Conservation (phyloP, 2,888 invertebrate species). For the Chloroclystis v-ata region DNA sequence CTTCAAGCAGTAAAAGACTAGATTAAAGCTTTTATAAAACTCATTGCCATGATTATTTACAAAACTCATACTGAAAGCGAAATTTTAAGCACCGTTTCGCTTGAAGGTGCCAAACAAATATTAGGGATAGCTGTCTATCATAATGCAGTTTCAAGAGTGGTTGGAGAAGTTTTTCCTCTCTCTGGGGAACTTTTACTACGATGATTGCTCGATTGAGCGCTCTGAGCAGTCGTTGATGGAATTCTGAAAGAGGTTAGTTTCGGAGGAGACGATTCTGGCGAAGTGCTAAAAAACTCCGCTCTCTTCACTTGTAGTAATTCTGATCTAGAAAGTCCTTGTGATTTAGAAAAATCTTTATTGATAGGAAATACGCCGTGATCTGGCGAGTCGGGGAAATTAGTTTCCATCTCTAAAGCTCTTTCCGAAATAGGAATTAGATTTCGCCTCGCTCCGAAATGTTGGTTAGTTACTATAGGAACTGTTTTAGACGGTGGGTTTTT, state of each 20-base stretch:
- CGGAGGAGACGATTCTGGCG: constrained; percentile 60
- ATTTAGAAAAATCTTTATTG: constrained; percentile 57
- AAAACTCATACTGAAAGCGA: constrained; percentile 36
- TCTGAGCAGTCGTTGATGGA: constrained; percentile 42
- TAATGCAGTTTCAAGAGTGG: constrained; percentile 82
- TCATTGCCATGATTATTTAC: constrained; percentile 50
- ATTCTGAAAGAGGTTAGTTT: constrained; percentile 63
- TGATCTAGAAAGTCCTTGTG: constrained; percentile 59
- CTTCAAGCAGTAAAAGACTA: constrained; percentile 70
- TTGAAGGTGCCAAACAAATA: constrained; percentile 20
- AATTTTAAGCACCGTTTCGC: constrained; percentile 57
- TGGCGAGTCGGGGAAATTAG: constrained; percentile 42
- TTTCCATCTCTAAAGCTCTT: constrained; percentile 49
- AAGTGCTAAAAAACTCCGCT: constrained; percentile 77
- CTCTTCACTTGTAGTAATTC: constrained; percentile 80
- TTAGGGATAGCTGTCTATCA: constrained; percentile 46
- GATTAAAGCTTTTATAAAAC: constrained; percentile 75
- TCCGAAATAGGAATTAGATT: constrained; percentile 68
- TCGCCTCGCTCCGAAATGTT: constrained; percentile 70
- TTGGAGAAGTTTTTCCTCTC: constrained; percentile 56
- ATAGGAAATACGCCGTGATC: constrained; percentile 71
- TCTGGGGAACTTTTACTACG: constrained; percentile 59
- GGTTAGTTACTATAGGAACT: constrained; percentile 68
- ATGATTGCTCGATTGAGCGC: constrained; percentile 35
- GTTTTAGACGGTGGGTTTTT: constrained; percentile 61